phyloP scores from a whole-genome alignment of 2,888 invertebrate genomes.

The Drosophila diplacantha region DNA sequence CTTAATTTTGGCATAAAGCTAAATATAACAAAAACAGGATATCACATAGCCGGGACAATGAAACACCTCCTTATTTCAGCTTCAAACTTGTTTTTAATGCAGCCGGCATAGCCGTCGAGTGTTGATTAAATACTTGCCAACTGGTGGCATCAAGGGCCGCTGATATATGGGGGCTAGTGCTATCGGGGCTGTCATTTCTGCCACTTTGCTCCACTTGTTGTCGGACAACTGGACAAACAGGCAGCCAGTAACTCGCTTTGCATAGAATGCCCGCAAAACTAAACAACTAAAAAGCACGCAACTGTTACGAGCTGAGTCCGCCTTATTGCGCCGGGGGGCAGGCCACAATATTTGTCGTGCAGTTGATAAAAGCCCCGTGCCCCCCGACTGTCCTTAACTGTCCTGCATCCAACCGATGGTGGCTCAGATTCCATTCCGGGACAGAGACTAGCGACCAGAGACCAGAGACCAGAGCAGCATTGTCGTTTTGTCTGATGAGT shows the following conservation, averaged over 20 bases:
- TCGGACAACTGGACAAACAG: slow-evolving; percentile 35
- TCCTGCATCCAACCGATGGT: slow-evolving; percentile 11
- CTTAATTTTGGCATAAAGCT: neutral
- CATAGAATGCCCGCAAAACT: slow-evolving; percentile 35
- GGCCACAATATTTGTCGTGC: slow-evolving; percentile 47
- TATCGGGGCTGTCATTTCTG: slow-evolving; percentile 32
- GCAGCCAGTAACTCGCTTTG: slow-evolving; percentile 28
- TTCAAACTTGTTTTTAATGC: slow-evolving; percentile 30
- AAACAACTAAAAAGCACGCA: slow-evolving; percentile 37
- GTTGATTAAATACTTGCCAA: slow-evolving; percentile 60
- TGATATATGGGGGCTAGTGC: slow-evolving; percentile 35
- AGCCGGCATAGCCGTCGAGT: slow-evolving; percentile 17
- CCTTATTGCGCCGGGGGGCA: slow-evolving; percentile 47
- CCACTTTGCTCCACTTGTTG: slow-evolving; percentile 30
- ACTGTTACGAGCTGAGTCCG: slow-evolving; percentile 32
- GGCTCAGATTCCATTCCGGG: slow-evolving; percentile 21
- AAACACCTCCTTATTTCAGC: neutral
- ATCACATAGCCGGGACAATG: neutral
- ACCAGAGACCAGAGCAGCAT: slow-evolving; percentile 42
- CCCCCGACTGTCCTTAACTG: slow-evolving; percentile 45
- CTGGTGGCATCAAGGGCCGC: slow-evolving; percentile 29
- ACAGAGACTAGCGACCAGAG: slow-evolving; percentile 7
- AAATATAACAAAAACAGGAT: neutral
- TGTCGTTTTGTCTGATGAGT: slow-evolving; percentile 69
- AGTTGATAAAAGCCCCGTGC: slow-evolving; percentile 43